These are phyloP conservation scores for Tigriopus japonicus DNA, from an alignment of 1,140 invertebrate species.

Conservation along the genomic window DNA sequence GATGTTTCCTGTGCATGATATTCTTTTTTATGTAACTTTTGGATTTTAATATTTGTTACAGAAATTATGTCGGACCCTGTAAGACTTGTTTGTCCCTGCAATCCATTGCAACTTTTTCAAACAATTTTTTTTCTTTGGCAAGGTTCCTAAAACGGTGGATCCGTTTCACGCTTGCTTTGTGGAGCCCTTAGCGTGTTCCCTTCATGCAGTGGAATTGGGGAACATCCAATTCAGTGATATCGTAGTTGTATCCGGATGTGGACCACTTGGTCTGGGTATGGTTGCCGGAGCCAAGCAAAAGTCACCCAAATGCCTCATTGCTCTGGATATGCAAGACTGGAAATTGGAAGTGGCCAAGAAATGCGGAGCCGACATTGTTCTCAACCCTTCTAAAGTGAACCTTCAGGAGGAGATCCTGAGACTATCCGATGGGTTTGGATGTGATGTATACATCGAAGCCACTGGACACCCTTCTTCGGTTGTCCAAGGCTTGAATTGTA, in stretches of 20 bases:
- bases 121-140: too few species aligned
- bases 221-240: slow-evolving; percentile 9
- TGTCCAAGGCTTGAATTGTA: slow-evolving; percentile 1
- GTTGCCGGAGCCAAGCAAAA: slow-evolving; percentile 5
- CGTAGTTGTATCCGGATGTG: slow-evolving; percentile 7
- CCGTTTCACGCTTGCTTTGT: neutral
- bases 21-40: too few species aligned
- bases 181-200: slow-evolving; percentile 5
- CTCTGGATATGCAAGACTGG: slow-evolving; percentile 2
- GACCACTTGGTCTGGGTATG: slow-evolving; percentile 8
- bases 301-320: neutral
- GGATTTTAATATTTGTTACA: too few species aligned
- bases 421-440: neutral
- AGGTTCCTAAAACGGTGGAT: neutral
- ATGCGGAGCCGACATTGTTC: slow-evolving; percentile 5
- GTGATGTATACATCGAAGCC: slow-evolving; percentile 10
- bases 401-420: neutral
- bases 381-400: slow-evolving; percentile 2
- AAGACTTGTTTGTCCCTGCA: too few species aligned
- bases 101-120: too few species aligned
- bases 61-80: too few species aligned
- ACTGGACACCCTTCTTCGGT: neutral
- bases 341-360: slow-evolving; percentile 6
- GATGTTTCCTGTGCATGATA: too few species aligned
- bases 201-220: slow-evolving; percentile 4